phyloP scores from a whole-genome alignment of 2,113 vertebrate species.

The Coturnix japonica region DNA sequence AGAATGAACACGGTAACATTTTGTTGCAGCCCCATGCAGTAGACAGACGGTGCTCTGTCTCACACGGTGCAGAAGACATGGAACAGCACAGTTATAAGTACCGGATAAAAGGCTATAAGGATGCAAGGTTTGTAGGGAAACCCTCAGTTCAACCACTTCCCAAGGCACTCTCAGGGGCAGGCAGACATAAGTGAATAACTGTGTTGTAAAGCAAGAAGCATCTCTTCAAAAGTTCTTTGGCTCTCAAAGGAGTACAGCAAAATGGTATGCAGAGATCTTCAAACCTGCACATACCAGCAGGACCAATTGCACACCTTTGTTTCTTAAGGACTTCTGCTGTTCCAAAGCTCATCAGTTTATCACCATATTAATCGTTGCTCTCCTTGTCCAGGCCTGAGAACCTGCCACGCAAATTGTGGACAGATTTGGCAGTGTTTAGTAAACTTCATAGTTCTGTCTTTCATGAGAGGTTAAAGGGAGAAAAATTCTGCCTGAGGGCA shows the following conservation, averaged over 20 bases:
- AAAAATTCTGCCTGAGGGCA: neutral
- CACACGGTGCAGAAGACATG: neutral
- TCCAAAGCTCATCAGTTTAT: no score
- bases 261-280: neutral
- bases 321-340: neutral
- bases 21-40: slow-evolving; percentile 8
- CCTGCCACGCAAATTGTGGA: neutral
- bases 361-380: neutral
- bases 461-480: neutral
- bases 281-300: neutral
- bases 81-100: neutral
- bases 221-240: neutral
- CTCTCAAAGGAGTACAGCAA: neutral
- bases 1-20: slow-evolving; percentile 58
- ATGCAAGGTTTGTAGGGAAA: neutral
- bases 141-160: neutral
- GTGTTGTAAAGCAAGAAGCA: neutral
- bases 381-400: neutral
- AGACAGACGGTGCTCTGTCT: slow-evolving; percentile 26
- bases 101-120: neutral
- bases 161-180: neutral
- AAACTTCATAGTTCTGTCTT: neutral
- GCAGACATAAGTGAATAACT: neutral
- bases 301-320: neutral
- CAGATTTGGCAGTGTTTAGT: neutral